Evolutionary conservation across 2,888 invertebrate genomes (phyloP).

Genomic region (Acanthopleura granulata): DNA sequence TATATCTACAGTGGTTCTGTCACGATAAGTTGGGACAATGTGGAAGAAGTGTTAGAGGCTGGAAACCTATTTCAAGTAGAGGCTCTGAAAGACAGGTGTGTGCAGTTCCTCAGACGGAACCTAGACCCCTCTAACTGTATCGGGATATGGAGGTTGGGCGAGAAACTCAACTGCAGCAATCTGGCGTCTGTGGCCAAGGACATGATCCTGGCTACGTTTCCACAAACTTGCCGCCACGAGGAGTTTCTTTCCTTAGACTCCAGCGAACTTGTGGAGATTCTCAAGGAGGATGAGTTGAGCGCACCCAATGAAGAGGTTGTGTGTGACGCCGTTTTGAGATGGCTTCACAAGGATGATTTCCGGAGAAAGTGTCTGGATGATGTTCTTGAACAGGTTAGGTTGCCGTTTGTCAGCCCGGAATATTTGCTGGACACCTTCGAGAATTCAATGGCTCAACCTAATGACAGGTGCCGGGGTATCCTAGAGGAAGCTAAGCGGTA

Average conservation of each 20-base stretch:
- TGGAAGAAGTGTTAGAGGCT: slow-evolving; percentile 79
- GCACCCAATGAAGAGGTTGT: slow-evolving; percentile 87
- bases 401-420: slow-evolving; percentile 51
- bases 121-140: slow-evolving; percentile 85
- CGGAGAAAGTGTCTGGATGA: slow-evolving; percentile 73
- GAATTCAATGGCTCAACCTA: slow-evolving; percentile 35
- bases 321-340: slow-evolving; percentile 80
- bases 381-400: slow-evolving; percentile 50
- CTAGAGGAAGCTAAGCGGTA: slow-evolving; percentile 50
- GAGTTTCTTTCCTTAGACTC: slow-evolving; percentile 74
- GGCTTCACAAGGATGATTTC: slow-evolving; percentile 77
- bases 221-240: slow-evolving; percentile 42
- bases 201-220: slow-evolving; percentile 75
- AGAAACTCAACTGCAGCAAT: slow-evolving; percentile 79
- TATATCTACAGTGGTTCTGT: slow-evolving; percentile 87
- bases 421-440: slow-evolving; percentile 49
- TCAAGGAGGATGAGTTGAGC: slow-evolving; percentile 85
- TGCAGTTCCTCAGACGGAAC: slow-evolving; percentile 79
- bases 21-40: slow-evolving; percentile 82
- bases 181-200: slow-evolving; percentile 79
- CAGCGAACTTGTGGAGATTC: slow-evolving; percentile 81
- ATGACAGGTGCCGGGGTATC: slow-evolving; percentile 36
- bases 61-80: slow-evolving; percentile 89
- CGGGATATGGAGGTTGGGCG: slow-evolving; percentile 85
- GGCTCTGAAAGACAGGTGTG: slow-evolving; percentile 84